phyloP scores from a whole-genome alignment of 2,888 invertebrate species.

The Cataglyphis livida region DNA sequence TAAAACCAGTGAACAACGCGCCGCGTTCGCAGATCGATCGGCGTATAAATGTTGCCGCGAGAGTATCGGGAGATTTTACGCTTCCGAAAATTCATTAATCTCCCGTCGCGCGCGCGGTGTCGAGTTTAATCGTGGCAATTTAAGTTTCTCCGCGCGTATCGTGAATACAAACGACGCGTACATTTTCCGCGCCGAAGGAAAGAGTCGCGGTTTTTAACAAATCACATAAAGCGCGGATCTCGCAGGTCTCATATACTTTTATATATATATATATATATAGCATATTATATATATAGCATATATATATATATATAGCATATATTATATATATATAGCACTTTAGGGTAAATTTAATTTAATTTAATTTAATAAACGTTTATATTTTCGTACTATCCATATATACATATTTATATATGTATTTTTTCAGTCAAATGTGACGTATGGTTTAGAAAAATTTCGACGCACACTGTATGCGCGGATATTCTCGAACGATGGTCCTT shows the following conservation, averaged over 20 bases:
- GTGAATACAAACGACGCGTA: slow-evolving; percentile 51
- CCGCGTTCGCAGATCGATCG: slow-evolving; percentile 44
- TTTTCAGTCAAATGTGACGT: not conserved
- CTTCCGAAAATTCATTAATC: slow-evolving; percentile 56
- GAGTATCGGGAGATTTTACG: slow-evolving; percentile 54
- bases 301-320: too few species aligned
- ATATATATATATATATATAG: too few species aligned
- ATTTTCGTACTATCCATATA: not conserved
- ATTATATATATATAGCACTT: not conserved
- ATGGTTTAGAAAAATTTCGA: slow-evolving; percentile 1
- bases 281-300: too few species aligned
- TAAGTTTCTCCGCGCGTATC: slow-evolving; percentile 49
- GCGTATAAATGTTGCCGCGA: slow-evolving; percentile 37
- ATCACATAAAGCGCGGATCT: not conserved
- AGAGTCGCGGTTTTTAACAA: slow-evolving; percentile 14
- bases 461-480: slow-evolving; percentile 7
- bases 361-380: not conserved
- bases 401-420: not conserved
- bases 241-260: not conserved
- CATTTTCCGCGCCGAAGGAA: slow-evolving; percentile 15
- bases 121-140: slow-evolving; percentile 54
- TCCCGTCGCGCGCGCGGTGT: slow-evolving; percentile 37
- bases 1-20: slow-evolving; percentile 46
- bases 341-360: not conserved
- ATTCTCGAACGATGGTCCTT: slow-evolving; percentile 69